Percentiles rank a stretch among this genome's conserved stretches.
These are phyloP conservation scores for Acanthosoma haemorrhoidale DNA, from an alignment of 2,888 invertebrate species.

Conservation along the genomic window DNA sequence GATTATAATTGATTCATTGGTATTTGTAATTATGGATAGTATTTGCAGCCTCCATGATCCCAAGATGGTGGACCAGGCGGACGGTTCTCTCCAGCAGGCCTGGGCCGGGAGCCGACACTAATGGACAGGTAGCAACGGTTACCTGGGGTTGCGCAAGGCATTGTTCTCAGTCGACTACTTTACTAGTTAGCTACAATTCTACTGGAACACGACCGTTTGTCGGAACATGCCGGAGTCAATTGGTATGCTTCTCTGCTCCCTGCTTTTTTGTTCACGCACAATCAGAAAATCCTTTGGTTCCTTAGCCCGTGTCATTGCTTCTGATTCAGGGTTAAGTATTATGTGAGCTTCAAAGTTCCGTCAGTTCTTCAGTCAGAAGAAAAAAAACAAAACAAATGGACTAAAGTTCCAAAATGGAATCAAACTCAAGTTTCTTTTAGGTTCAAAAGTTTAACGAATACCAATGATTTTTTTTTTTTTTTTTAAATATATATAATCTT, in stretches of 20 bases:
- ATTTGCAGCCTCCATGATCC: neutral
- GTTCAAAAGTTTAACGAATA: too few relatives aligned
- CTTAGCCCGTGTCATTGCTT: constrained; percentile 9
- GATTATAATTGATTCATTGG: too few relatives aligned
- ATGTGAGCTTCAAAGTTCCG: neutral
- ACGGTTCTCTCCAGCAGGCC: neutral
- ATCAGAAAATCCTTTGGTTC: neutral
- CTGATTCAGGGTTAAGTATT: neutral
- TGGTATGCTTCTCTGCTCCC: neutral
- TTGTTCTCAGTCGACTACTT: neutral
- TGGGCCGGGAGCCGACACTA: neutral
- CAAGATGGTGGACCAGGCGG: neutral
- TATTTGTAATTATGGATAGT: too few relatives aligned
- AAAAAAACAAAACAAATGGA: too few relatives aligned
- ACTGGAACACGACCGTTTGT: constrained; percentile 6
- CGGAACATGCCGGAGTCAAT: neutral
- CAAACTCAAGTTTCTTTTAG: too few relatives aligned
- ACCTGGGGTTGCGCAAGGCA: constrained; percentile 12
- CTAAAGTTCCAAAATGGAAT: too few relatives aligned
- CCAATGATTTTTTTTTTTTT: too few relatives aligned
- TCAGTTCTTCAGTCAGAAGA: too few relatives aligned
- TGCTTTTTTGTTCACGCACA: neutral
- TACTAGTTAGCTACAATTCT: neutral
- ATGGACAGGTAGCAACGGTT: neutral
- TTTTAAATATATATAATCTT: too few relatives aligned